A percentile compares a stretch with the other conserved stretches of the same genome.
phyloP scores from a whole-genome alignment of 2,113 vertebrate species.

The Bostrychus sinensis region DNA sequence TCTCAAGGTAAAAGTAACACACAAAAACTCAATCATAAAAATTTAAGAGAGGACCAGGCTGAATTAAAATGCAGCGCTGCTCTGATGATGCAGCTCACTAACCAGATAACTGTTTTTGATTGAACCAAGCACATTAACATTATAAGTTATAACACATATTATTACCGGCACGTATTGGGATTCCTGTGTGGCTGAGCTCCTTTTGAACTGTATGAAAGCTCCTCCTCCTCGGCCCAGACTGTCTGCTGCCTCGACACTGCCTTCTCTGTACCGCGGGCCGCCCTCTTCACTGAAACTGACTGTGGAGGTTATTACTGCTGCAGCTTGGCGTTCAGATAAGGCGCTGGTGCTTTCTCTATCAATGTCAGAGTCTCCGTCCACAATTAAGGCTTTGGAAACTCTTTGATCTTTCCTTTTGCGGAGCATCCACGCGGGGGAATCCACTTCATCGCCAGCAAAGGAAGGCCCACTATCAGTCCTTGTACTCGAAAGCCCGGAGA shows the following conservation, averaged over 20 bases:
- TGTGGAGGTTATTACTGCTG: not conserved
- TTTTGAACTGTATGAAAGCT: slow-evolving; percentile 31
- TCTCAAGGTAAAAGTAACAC: too few species aligned
- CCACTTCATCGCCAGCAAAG: slow-evolving; percentile 33
- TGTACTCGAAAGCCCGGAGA: not conserved
- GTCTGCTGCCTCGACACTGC: not conserved
- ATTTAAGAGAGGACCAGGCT: too few species aligned
- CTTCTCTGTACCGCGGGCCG: not conserved
- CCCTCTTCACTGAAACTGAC: not conserved
- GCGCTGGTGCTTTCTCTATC: not conserved
- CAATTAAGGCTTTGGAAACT: not conserved
- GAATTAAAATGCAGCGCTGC: too few species aligned
- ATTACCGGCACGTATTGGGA: slow-evolving; percentile 35
- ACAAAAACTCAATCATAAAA: too few species aligned
- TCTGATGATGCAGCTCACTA: too few species aligned
- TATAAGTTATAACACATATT: not conserved
- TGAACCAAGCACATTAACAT: too few species aligned
- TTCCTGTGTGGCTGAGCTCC: slow-evolving; percentile 5
- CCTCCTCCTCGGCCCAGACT: slow-evolving; percentile 24
- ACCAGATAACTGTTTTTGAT: too few species aligned
- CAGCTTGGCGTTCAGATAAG: not conserved
- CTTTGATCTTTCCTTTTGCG: not conserved
- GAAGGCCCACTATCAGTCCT: not conserved
- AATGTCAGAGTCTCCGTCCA: not conserved
- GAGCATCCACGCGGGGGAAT: slow-evolving; percentile 9